Base-by-base conservation (phyloP, 1,140 invertebrate species). In the Batillaria attramentaria region DNA sequence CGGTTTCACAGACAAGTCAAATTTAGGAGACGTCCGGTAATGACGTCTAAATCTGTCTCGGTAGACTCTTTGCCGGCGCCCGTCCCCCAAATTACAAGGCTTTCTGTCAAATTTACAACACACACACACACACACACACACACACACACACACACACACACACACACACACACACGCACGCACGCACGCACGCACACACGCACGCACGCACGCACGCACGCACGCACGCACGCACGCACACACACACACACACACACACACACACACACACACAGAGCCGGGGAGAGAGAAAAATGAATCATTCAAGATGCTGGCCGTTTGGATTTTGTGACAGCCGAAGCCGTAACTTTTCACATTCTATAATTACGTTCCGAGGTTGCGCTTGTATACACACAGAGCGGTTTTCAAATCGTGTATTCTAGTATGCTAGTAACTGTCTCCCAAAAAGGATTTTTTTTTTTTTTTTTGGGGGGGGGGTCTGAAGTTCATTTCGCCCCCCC, bases 111-210 rank as follows among this genome's bases (percentile, higher is more conserved):
- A 50, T 13, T 50, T 10, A 50, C 24, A 24, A 24, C 46, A 62
- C 13, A 62, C 13, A 62, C 13, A 62, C 13, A 62, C 57, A 62
- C 57, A 62, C 57, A 62, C 57, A 62, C 57, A 62, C 57, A 62
- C 57, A 62, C 57, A 62, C 57, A 62, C 57, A 62, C 57, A 62
- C 57, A 62, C 28, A 62, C 57, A 62, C 28, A 62, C 57, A 62
- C 57, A 62, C 57, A 62, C 57, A 10, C 18, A 62, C 57, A 62
- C 28, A 33, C 62, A 33, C 62, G 16, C 62, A 4, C 28, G 10
- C 62, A 33, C 33, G 10, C 4, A 66, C 62, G 39, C 62, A 66
- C 62, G 39, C 62, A 66, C 62, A 66, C 62, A 66, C 62, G 39
- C 62, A 66, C 33, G 39, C 62, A 35, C n/a, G 20, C n/a, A 66